Evolutionary conservation across 2,113 vertebrate species (phyloP).

Genomic region (Cervus canadensis): DNA sequence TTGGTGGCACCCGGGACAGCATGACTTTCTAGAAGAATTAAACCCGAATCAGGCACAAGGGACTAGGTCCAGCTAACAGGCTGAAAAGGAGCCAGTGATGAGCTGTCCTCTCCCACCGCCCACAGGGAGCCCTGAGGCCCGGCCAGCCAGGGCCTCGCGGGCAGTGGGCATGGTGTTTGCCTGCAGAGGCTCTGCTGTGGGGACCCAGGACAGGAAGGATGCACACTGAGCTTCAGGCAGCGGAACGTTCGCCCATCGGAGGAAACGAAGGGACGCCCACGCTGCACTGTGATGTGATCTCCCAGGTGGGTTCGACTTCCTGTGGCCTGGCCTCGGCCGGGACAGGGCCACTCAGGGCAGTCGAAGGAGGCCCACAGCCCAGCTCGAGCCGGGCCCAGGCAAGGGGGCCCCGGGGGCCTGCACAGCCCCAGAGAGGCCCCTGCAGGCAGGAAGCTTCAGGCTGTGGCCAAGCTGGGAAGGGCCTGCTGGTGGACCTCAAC

Average conservation of each 20-base stretch:
- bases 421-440: neutral
- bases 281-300: neutral
- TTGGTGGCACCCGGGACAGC: rapidly evolving
- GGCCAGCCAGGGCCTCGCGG: rapidly evolving
- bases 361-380: neutral
- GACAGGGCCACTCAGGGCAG: neutral
- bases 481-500: neutral
- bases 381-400: neutral
- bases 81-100: neutral
- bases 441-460: neutral
- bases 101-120: neutral
- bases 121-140: too few species aligned
- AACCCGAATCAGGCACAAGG: neutral
- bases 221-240: neutral
- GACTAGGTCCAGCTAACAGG: neutral
- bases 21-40: neutral
- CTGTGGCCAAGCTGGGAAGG: neutral
- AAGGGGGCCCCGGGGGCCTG: neutral
- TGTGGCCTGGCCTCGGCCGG: neutral
- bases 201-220: neutral
- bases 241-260: rapidly evolving
- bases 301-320: neutral
- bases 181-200: neutral
- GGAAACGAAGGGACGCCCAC: rapidly evolving
- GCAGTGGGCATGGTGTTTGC: rapidly evolving